These are phyloP conservation scores for Mionectes macconnelli DNA, from an alignment of 2,113 vertebrate genomes.

Conservation along the genomic window DNA sequence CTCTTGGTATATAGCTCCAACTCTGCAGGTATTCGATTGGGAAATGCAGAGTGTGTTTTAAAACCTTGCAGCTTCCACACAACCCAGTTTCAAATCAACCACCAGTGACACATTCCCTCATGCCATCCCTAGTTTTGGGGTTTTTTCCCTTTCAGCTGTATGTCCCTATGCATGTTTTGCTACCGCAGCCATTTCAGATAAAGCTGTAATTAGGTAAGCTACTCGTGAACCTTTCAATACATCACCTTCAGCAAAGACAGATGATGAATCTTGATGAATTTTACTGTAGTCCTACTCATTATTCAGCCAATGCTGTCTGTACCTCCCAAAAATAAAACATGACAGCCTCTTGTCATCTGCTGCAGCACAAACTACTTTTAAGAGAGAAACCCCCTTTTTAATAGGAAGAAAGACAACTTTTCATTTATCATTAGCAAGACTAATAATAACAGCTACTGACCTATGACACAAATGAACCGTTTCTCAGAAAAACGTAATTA, in stretches of 20 bases:
- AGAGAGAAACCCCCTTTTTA: background rate
- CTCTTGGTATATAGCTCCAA: background rate
- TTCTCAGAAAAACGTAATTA: background rate
- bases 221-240: background rate
- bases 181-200: background rate
- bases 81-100: background rate
- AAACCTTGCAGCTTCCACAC: background rate
- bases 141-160: background rate
- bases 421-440: background rate
- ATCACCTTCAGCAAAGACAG: background rate
- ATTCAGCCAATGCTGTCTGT: background rate
- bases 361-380: background rate
- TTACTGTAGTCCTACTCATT: background rate
- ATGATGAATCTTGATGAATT: background rate
- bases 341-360: background rate
- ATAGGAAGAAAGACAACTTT: background rate
- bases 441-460: background rate
- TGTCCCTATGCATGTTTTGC: background rate
- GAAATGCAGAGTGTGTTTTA: background rate
- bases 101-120: background rate
- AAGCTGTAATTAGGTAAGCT: background rate
- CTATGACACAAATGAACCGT: accelerated
- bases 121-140: accelerated
- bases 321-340: background rate
- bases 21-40: background rate